phyloP scores from a whole-genome alignment of 2,888 invertebrate species.

The Venusia cambrica region DNA sequence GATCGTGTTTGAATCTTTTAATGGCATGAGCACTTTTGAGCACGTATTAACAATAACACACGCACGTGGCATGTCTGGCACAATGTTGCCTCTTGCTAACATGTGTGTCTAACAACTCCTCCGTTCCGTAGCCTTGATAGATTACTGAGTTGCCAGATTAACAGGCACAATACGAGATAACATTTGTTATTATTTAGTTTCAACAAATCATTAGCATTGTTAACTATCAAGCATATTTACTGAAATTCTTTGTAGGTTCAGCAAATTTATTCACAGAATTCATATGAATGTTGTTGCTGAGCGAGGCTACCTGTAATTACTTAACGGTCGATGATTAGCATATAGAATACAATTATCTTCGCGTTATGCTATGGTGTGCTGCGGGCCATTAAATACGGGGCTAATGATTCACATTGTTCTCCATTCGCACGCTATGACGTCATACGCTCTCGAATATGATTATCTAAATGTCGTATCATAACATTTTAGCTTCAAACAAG shows the following conservation, averaged over 20 bases:
- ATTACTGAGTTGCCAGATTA: constrained; percentile 50
- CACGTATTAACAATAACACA: constrained; percentile 43
- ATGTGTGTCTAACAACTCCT: constrained; percentile 56
- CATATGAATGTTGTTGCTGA: too few species aligned
- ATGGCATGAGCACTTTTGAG: constrained; percentile 21
- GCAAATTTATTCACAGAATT: constrained; percentile 11
- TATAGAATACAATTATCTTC: constrained; percentile 44
- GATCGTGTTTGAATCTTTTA: constrained; percentile 5
- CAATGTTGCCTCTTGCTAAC: constrained; percentile 51
- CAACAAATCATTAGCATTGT: constrained; percentile 41
- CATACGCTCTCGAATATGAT: constrained; percentile 41
- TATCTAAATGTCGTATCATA: constrained; percentile 43
- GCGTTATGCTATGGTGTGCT: constrained; percentile 58
- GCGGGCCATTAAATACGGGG: constrained; percentile 46
- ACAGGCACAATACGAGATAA: constrained; percentile 41
- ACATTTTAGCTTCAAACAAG: constrained; percentile 38
- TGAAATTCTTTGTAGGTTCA: constrained; percentile 1
- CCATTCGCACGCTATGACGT: constrained; percentile 51
- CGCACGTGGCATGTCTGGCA: constrained; percentile 47
- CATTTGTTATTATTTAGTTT: constrained; percentile 43
- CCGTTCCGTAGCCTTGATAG: constrained; percentile 46
- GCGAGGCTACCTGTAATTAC: constrained; percentile 25
- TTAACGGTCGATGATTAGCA: constrained; percentile 48
- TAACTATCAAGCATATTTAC: constrained; percentile 15
- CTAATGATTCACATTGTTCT: constrained; percentile 51